Percentiles rank a stretch among this genome's conserved stretches.
Conservation (phyloP, 2,113 vertebrate genomes). For the Pollachius pollachius region DNA sequence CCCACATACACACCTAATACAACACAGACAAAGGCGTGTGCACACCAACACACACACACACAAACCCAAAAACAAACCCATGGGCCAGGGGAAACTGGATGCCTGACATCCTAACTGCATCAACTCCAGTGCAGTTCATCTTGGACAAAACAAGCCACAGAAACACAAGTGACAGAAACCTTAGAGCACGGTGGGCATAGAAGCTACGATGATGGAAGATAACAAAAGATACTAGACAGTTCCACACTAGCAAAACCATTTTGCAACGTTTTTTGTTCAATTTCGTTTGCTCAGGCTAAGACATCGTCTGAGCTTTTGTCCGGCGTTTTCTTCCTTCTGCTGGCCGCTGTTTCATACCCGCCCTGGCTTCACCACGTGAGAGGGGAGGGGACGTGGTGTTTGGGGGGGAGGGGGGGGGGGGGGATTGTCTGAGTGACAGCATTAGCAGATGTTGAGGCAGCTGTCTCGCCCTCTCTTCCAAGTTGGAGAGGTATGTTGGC, state of each 20-base stretch:
- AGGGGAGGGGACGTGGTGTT: conserved; percentile 17
- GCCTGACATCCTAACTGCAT: background rate
- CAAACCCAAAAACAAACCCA: background rate
- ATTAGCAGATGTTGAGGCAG: conserved; percentile 46
- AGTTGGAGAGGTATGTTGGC: background rate
- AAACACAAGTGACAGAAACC: background rate
- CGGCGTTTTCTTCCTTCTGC: background rate
- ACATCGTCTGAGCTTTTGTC: conserved; percentile 3
- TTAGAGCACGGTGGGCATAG: background rate
- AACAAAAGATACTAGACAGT: background rate
- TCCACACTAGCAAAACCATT: background rate
- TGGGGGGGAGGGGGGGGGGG: background rate
- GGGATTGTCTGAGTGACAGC: conserved; percentile 22
- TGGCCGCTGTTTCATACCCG: background rate
- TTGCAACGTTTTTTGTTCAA: conserved; percentile 19
- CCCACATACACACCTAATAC: too few species aligned
- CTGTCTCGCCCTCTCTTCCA: conserved; percentile 28
- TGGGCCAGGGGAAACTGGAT: background rate
- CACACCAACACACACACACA: background rate
- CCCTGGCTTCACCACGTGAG: background rate
- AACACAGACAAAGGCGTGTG: too few species aligned
- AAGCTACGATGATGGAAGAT: background rate
- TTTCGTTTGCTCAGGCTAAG: conserved; percentile 4
- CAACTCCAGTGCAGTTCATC: background rate
- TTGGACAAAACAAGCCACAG: background rate